Conservation (phyloP, 1,140 invertebrate genomes). For the Brachionus asplanchnoidis region DNA sequence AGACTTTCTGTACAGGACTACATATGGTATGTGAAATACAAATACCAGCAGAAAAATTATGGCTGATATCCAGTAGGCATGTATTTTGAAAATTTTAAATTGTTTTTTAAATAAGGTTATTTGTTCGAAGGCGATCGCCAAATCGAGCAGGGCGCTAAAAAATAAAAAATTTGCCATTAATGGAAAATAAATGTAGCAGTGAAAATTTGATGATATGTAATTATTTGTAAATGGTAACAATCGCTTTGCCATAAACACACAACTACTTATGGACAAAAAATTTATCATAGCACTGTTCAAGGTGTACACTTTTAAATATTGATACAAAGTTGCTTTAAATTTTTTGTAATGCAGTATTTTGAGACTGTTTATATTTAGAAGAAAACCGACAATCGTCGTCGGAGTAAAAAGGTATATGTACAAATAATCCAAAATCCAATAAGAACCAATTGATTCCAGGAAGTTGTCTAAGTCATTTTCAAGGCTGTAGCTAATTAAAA, state of each 20-base stretch:
- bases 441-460: neutral
- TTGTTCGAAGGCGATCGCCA: neutral
- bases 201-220: neutral
- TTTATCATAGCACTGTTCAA: neutral
- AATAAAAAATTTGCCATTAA: constrained; percentile 7
- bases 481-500: neutral
- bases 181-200: neutral
- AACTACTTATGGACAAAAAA: neutral
- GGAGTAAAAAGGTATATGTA: neutral
- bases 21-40: neutral
- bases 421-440: neutral
- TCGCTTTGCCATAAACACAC: neutral
- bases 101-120: neutral
- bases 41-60: neutral
- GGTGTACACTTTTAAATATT: neutral
- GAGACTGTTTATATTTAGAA: neutral
- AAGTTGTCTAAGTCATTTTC: neutral
- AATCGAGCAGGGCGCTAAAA: neutral
- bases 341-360: neutral
- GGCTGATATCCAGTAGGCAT: neutral
- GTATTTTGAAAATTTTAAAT: neutral
- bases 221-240: neutral
- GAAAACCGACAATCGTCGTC: neutral
- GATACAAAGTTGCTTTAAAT: neutral
- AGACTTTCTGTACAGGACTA: neutral